Conservation (phyloP, 1,140 invertebrate species). For the Drosophila suzukii region DNA sequence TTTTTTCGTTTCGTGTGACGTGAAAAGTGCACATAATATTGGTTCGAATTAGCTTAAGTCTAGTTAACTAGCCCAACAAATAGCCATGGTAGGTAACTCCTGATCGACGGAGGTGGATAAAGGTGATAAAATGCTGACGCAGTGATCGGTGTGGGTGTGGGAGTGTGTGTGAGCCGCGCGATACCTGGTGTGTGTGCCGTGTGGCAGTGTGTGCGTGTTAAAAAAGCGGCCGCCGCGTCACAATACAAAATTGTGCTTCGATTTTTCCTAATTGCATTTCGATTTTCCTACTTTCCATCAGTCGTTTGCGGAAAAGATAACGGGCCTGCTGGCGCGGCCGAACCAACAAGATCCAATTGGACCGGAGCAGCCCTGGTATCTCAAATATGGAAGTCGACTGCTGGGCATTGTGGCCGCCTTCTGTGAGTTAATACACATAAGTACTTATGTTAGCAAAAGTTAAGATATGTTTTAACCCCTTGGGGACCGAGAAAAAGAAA, state of each 20-base stretch:
- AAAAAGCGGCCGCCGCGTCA: constrained; percentile 52
- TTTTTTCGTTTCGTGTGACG: not conserved
- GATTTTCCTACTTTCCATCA: constrained; percentile 67
- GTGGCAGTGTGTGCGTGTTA: constrained; percentile 25
- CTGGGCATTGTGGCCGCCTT: constrained; percentile 93
- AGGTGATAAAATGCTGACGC: constrained; percentile 16
- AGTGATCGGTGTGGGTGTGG: not conserved
- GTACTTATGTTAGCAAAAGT: not conserved
- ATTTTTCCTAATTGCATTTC: constrained; percentile 59
- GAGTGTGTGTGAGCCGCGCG: constrained; percentile 23
- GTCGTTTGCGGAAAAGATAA: constrained; percentile 92
- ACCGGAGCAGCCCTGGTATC: constrained; percentile 94
- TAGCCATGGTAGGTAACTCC: constrained; percentile 34
- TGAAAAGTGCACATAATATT: constrained; percentile 41
- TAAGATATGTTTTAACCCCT: not conserved
- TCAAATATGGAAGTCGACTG: constrained; percentile 93
- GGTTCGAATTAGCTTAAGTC: constrained; percentile 39
- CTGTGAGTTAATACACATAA: constrained; percentile 84
- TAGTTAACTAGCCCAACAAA: constrained; percentile 33
- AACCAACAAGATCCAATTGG: constrained; percentile 87
- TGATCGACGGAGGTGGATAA: not conserved
- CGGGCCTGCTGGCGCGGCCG: constrained; percentile 90
- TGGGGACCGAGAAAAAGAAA: constrained; percentile 3
- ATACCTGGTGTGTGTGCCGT: constrained; percentile 16
- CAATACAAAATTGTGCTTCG: constrained; percentile 57